Conservation (phyloP, 2,113 vertebrate genomes). For the Proteles cristata region DNA sequence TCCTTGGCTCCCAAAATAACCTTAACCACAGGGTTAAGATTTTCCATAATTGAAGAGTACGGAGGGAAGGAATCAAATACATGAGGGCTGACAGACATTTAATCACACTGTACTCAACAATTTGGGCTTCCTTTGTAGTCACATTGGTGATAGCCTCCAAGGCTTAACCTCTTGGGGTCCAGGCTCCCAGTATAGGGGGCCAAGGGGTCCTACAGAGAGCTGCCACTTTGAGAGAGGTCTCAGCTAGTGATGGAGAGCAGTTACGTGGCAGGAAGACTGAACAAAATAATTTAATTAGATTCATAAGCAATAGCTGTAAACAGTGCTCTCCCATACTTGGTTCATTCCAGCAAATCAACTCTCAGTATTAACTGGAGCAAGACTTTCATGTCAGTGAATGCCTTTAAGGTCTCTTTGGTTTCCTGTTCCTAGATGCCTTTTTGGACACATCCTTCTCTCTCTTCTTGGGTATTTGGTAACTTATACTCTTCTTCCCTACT, state of each 20-base stretch:
- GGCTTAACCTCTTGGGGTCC: slow-evolving; percentile 41
- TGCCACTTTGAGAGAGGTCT: slow-evolving; percentile 10
- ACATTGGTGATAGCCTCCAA: not conserved
- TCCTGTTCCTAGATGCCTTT: not conserved
- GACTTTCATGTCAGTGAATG: not conserved
- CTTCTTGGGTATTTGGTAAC: not conserved
- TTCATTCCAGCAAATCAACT: not conserved
- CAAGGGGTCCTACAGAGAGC: not conserved
- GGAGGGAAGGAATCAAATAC: slow-evolving; percentile 45
- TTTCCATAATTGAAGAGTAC: slow-evolving; percentile 70
- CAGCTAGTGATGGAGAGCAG: not conserved
- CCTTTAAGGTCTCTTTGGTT: not conserved
- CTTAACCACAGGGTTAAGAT: slow-evolving; percentile 72
- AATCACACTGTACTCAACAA: slow-evolving; percentile 54
- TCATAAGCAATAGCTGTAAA: not conserved
- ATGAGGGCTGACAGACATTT: slow-evolving; percentile 53
- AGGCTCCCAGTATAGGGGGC: not conserved
- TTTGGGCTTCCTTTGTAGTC: slow-evolving; percentile 69
- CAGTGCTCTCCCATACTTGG: not conserved
- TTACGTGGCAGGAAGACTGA: not conserved
- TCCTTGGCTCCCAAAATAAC: slow-evolving; percentile 76
- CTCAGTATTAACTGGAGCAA: not conserved
- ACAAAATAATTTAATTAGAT: not conserved
- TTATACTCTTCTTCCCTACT: not conserved
- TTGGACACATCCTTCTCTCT: not conserved